Percentiles rank a stretch among this genome's conserved stretches.
Evolutionary conservation across 1,140 invertebrate species (phyloP).

Genomic region (Drosophila watanabei): DNA sequence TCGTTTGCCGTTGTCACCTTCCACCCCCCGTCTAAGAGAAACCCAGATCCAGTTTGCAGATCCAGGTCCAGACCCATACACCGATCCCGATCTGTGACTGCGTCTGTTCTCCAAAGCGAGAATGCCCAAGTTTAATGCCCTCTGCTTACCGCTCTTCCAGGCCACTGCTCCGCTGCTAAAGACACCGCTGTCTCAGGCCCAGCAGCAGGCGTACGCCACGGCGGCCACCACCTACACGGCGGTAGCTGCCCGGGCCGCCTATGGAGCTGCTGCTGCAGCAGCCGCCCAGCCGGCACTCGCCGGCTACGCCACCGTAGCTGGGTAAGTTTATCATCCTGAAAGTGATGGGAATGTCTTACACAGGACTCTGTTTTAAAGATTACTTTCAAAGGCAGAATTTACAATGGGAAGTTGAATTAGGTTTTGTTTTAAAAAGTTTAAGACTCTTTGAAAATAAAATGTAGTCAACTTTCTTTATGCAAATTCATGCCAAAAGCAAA

Average conservation of each 20-base stretch:
- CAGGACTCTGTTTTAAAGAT: no score
- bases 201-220: slow-evolving; percentile 89
- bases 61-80: slow-evolving; percentile 1
- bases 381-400: neutral
- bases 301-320: slow-evolving; percentile 88
- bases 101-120: slow-evolving; percentile 40
- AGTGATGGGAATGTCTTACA: neutral
- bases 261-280: slow-evolving; percentile 93
- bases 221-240: slow-evolving; percentile 93
- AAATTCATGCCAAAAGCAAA: neutral
- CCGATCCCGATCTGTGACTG: slow-evolving; percentile 39
- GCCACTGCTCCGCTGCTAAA: slow-evolving; percentile 90
- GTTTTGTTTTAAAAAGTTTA: neutral
- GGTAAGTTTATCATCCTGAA: slow-evolving; percentile 70
- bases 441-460: neutral
- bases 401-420: neutral
- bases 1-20: slow-evolving; percentile 60
- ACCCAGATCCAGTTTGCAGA: slow-evolving; percentile 12
- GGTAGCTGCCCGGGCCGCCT: slow-evolving; percentile 92
- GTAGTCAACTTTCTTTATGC: neutral
- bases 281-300: slow-evolving; percentile 91
- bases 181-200: slow-evolving; percentile 88
- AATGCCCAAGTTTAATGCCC: slow-evolving; percentile 83
- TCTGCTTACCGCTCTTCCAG: slow-evolving; percentile 86
- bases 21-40: slow-evolving; percentile 1